These are phyloP conservation scores for Lasioglossum lativentre DNA, from an alignment of 2,888 invertebrate species.

Conservation along the genomic window DNA sequence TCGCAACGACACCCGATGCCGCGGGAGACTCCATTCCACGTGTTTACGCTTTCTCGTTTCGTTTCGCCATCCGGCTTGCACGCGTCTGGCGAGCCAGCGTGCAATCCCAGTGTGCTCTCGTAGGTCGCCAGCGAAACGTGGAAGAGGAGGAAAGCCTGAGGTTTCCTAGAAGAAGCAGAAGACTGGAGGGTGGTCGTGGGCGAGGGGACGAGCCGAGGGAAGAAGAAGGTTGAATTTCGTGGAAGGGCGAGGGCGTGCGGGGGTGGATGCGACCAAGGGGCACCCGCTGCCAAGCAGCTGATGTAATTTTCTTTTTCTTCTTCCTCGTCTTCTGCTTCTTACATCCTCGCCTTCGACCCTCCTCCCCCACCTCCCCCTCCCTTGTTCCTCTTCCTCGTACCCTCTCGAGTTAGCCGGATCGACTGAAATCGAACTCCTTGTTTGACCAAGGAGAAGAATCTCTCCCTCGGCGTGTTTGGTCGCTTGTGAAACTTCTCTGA, in stretches of 20 bases:
- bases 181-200: background rate
- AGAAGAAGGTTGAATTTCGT: constrained; percentile 38
- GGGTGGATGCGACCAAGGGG: constrained; percentile 22
- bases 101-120: constrained; percentile 33
- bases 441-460: constrained; percentile 51
- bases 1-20: constrained; percentile 6
- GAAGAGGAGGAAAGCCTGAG: background rate
- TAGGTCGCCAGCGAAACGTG: constrained; percentile 36
- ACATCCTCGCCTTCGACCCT: background rate
- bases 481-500: constrained; percentile 50
- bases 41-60: constrained; percentile 33
- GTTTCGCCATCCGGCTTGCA: constrained; percentile 41
- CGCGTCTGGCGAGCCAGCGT: constrained; percentile 45
- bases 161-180: constrained; percentile 52
- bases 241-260: constrained; percentile 17
- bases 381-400: background rate
- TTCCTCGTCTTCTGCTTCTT: constrained; percentile 19
- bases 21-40: constrained; percentile 31
- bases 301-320: constrained; percentile 47
- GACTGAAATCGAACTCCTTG: constrained; percentile 66
- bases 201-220: background rate
- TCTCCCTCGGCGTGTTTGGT: background rate
- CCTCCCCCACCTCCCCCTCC: background rate
- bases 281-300: constrained; percentile 53
- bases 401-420: constrained; percentile 19